A percentile compares a stretch with the other conserved stretches of the same genome.
Evolutionary conservation across 2,113 vertebrate genomes (phyloP).

Genomic region (Spilogale gracilis): DNA sequence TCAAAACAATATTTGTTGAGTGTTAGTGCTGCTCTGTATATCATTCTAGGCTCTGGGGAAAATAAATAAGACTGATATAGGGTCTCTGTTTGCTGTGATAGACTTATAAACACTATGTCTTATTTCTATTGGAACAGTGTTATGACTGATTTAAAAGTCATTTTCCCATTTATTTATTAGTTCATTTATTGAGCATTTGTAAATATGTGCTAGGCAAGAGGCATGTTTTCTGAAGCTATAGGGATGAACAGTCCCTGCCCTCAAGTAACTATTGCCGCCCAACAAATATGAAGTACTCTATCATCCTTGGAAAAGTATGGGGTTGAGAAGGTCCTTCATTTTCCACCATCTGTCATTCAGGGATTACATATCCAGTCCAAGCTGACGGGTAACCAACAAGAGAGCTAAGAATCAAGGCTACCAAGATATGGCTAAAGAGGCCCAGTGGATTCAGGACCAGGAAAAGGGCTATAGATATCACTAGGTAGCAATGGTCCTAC

Average conservation of each 20-base stretch:
- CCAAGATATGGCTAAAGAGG: background rate
- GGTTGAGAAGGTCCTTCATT: background rate
- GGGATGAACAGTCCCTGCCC: background rate
- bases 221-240: background rate
- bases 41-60: background rate
- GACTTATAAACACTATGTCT: background rate
- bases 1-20: conserved; percentile 1
- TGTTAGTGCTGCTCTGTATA: background rate
- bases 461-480: background rate
- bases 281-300: background rate
- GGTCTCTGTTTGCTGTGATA: background rate
- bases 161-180: background rate
- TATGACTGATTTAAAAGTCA: background rate
- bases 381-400: background rate
- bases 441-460: background rate
- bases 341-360: background rate
- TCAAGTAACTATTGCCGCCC: background rate
- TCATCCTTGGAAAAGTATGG: background rate
- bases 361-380: background rate
- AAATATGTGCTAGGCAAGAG: background rate
- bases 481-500: background rate
- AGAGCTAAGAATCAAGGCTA: background rate
- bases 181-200: background rate
- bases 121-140: background rate
- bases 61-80: background rate